These are phyloP conservation scores for Eretmochelys imbricata DNA, from an alignment of 2,113 vertebrate genomes.

Conservation along the genomic window DNA sequence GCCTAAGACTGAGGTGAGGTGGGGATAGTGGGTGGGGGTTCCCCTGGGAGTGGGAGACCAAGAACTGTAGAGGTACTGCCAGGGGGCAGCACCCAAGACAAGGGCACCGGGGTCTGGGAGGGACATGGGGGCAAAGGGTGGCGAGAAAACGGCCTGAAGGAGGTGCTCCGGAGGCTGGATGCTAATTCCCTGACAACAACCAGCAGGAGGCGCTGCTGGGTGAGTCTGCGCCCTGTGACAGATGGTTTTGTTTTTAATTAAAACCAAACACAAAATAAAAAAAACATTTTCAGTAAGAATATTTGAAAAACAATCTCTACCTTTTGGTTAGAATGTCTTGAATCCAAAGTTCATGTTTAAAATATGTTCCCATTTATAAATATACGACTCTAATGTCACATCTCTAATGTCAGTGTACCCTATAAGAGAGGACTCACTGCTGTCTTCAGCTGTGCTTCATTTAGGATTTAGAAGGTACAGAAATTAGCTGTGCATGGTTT, in stretches of 20 bases:
- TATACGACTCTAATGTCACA: background rate
- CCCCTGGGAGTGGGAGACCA: no score
- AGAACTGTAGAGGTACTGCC: no score
- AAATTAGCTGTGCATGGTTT: constrained; percentile 50
- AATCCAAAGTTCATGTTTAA: background rate
- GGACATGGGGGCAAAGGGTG: no score
- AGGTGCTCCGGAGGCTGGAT: no score
- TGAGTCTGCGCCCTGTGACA: no score
- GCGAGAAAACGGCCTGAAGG: no score
- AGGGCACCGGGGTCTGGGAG: no score
- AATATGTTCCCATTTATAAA: background rate
- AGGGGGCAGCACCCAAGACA: no score
- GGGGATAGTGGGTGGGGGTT: no score
- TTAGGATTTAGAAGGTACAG: constrained; percentile 46
- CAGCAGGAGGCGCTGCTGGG: no score
- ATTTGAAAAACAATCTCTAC: background rate
- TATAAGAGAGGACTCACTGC: background rate
- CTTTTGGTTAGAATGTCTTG: background rate
- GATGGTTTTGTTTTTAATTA: background rate
- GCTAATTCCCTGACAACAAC: no score
- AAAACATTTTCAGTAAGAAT: background rate
- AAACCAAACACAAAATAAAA: background rate
- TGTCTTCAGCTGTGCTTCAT: constrained; percentile 35
- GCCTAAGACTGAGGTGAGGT: no score
- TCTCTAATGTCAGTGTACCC: background rate